These are phyloP conservation scores for Amiota mariae DNA, from an alignment of 2,888 invertebrate species.

Conservation along the genomic window DNA sequence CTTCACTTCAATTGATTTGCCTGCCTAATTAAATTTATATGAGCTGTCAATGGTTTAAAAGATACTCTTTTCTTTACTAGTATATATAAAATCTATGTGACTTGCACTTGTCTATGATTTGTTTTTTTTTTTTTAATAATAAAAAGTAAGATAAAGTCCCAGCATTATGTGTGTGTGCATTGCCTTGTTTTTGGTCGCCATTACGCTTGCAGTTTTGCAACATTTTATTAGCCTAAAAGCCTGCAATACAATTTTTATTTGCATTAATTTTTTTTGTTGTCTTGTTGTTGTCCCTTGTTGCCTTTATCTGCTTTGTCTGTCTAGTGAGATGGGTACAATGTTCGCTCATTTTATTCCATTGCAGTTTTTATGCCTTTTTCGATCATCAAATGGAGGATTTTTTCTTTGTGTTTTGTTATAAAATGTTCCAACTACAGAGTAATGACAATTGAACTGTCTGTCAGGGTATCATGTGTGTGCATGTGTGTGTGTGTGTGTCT, in stretches of 20 bases:
- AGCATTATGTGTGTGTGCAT: not conserved
- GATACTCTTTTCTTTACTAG: not conserved
- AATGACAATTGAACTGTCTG: constrained; percentile 8
- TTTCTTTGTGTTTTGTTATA: not conserved
- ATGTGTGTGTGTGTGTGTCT: no score
- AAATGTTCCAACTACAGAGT: not conserved
- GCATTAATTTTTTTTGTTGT: constrained; percentile 28
- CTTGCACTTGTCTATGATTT: not conserved
- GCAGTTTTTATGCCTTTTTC: constrained; percentile 28
- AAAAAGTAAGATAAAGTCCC: no score
- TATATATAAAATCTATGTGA: not conserved
- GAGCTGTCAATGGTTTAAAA: not conserved
- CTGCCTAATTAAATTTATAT: constrained; percentile 8
- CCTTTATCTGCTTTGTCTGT: constrained; percentile 32
- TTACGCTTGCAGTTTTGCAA: constrained; percentile 13
- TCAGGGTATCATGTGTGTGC: not conserved
- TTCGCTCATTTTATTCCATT: constrained; percentile 3
- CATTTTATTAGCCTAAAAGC: constrained; percentile 39
- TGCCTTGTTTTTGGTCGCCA: constrained; percentile 5
- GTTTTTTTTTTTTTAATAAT: no score
- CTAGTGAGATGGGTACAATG: constrained; percentile 10
- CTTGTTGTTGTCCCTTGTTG: constrained; percentile 34
- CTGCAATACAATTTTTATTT: constrained; percentile 32
- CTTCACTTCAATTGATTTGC: constrained; percentile 35
- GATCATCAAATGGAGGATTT: constrained; percentile 6